phyloP scores from a whole-genome alignment of 30 jellyfish, hydroid and myxozoan species.

The Hydra vulgaris region DNA sequence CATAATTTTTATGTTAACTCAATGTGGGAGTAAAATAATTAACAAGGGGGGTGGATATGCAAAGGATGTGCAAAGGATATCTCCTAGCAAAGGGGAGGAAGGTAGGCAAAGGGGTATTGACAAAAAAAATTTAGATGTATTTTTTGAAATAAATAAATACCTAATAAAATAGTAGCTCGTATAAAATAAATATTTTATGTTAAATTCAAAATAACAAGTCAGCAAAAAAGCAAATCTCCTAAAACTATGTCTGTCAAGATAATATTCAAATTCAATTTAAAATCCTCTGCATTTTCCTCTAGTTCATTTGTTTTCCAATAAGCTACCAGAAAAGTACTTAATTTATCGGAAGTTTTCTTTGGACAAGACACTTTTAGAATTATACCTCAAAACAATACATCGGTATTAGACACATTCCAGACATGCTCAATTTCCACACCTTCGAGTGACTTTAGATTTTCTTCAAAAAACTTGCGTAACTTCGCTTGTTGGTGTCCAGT shows the following conservation, averaged over 20 bases:
- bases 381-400: background rate
- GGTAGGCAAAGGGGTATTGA: background rate
- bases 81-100: background rate
- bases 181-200: background rate
- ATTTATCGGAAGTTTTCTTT: background rate
- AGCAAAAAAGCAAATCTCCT: conserved; percentile 17
- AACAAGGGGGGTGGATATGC: background rate
- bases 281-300: background rate
- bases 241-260: conserved; percentile 15
- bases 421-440: background rate
- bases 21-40: background rate
- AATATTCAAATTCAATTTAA: background rate
- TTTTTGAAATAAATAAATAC: background rate
- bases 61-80: too few species aligned
- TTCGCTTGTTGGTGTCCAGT: background rate
- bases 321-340: background rate
- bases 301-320: background rate
- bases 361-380: background rate
- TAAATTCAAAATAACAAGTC: conserved; percentile 2
- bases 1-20: background rate
- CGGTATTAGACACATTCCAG: background rate
- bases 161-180: background rate
- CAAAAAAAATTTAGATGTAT: background rate
- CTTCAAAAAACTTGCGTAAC: background rate
- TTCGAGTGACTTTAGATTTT: background rate